Evolutionary conservation across 2,797 vertebrate genomes (phyloP), one percentile per base, ranked within the genome.

Genomic region (Alectoris magna): DNA sequence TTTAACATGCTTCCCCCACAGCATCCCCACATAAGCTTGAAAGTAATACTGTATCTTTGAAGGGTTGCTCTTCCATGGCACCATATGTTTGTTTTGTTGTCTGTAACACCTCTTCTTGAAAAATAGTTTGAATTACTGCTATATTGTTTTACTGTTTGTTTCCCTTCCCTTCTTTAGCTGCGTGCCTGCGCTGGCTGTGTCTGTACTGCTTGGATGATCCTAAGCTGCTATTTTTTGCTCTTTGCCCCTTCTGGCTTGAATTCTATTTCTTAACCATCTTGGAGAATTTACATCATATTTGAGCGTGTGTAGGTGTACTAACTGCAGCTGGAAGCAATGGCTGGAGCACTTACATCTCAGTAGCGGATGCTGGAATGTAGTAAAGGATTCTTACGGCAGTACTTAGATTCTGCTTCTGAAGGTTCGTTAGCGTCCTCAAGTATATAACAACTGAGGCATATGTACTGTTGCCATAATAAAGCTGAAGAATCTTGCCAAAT

Each of bases 111-210:
- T 71, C 1, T 36, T 36, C 17, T 17, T 49, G 15, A 70, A 22
- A 8, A 39, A 19, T 19, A 27, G 11, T 62, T 18, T 19, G 60
- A 43, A 27, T 43, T 64, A 10, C 39, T 64, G 68, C 13, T 51
- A 6, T 41, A 14, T 21, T 63, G n/a, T 70, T 63, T 46, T 89
- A 21, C 64, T 0, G 0, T 41, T 84, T 69, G 69, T 90, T 95
- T 87, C 81, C 77, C 73, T 96, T 89, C 84, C 79, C 76, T 91
- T 69, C 91, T 85, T 48, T 36, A 84, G 91, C 91, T 85, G 1
- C 41, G n/a, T 74, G 56, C 49, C 76, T 66, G 63, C 31, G 67
- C 60, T 84, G 66, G 88, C 12, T 11, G 0, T 41, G 6, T 26
- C 81, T 95, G 58, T 83, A 81, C 67, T 84, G 83, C 85, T 46